These are phyloP conservation scores for Ceriagrion tenellum DNA, from an alignment of 2,888 invertebrate genomes.

Conservation along the genomic window DNA sequence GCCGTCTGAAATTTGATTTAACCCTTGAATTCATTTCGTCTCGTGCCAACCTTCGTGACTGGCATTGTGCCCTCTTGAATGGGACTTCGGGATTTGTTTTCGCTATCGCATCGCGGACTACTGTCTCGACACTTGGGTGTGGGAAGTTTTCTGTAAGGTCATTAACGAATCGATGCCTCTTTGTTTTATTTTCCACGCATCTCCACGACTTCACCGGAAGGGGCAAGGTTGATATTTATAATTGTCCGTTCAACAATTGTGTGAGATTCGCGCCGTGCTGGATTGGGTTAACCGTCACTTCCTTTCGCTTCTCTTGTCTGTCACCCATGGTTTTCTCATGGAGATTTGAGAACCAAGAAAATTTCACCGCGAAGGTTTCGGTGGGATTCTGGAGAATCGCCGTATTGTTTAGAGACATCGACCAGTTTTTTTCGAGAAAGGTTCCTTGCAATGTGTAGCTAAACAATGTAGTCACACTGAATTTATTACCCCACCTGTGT, in stretches of 20 bases:
- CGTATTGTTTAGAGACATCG: no score
- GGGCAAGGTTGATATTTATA: neutral
- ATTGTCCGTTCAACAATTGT: neutral
- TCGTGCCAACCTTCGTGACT: slow-evolving; percentile 2
- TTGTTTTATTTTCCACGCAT: neutral
- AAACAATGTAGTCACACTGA: no score
- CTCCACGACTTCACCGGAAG: neutral
- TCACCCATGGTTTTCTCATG: neutral
- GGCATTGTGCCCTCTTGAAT: neutral
- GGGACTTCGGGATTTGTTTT: neutral
- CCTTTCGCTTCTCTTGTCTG: neutral
- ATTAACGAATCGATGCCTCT: neutral
- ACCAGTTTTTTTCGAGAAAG: no score
- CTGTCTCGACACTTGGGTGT: neutral
- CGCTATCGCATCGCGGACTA: neutral
- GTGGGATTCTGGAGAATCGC: neutral
- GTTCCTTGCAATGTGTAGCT: no score
- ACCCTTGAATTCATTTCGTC: slow-evolving; percentile 9
- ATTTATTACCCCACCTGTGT: no score
- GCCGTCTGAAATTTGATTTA: neutral
- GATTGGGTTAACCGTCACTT: neutral
- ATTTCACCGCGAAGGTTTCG: neutral
- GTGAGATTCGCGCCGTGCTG: neutral
- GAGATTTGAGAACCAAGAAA: neutral
- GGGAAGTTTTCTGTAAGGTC: neutral